These are phyloP conservation scores for Oxyura jamaicensis DNA, from an alignment of 2,113 vertebrate genomes.

Conservation along the genomic window DNA sequence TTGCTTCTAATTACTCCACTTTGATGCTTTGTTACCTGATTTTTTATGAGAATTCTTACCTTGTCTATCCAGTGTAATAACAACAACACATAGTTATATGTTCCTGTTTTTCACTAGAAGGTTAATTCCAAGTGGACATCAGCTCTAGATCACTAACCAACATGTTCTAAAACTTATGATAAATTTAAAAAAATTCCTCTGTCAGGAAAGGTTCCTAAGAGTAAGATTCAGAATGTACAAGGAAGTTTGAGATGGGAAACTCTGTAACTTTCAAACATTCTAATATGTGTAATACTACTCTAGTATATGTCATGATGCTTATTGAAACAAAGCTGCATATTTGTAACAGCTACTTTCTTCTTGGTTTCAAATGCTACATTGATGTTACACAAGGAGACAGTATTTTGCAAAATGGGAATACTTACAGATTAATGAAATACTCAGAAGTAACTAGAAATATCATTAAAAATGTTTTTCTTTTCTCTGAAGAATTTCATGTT, in stretches of 20 bases:
- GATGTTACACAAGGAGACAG: fast-evolving
- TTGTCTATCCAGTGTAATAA: neutral
- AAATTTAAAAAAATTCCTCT: neutral
- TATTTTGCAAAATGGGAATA: neutral
- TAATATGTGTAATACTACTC: neutral
- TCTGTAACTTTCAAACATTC: fast-evolving
- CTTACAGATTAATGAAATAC: neutral
- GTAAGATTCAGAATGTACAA: neutral
- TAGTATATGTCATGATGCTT: neutral
- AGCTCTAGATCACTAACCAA: neutral
- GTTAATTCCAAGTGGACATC: neutral
- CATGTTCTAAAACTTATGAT: neutral
- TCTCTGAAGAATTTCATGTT: neutral
- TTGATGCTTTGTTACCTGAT: neutral
- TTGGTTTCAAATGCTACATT: neutral
- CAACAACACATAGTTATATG: neutral
- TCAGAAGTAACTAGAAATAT: neutral
- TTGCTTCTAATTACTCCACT: neutral
- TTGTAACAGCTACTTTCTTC: neutral
- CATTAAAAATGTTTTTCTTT: neutral
- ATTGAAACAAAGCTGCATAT: neutral
- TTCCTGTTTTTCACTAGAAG: neutral
- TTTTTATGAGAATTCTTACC: neutral
- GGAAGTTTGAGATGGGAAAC: neutral
- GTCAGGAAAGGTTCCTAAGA: neutral